phyloP scores from a whole-genome alignment of 2,888 invertebrate genomes.

The Torymus tubicola region DNA sequence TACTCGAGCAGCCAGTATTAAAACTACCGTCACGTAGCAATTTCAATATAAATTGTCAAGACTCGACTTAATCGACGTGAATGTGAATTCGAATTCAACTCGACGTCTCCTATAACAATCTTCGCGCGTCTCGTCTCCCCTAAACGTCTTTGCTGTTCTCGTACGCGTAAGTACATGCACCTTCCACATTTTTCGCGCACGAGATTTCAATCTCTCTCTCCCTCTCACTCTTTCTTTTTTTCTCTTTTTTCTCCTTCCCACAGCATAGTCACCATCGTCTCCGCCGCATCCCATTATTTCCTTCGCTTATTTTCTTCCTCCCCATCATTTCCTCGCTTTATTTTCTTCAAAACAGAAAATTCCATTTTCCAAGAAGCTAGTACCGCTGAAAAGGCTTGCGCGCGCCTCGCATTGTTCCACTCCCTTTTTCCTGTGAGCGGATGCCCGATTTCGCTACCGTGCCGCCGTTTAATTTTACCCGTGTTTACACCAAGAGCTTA shows the following conservation, averaged over 20 bases:
- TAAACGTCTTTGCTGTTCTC: too few relatives aligned
- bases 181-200: too few relatives aligned
- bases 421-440: not conserved
- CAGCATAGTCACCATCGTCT: not conserved
- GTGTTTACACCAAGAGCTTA: constrained; percentile 28
- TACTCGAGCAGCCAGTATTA: too few relatives aligned
- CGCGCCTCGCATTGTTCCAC: constrained; percentile 1
- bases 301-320: not conserved
- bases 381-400: not conserved
- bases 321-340: not conserved
- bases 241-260: not conserved
- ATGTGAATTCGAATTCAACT: too few relatives aligned
- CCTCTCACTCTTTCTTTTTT: constrained; percentile 14
- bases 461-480: constrained; percentile 48
- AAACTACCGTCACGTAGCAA: too few relatives aligned
- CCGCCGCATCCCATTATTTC: not conserved
- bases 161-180: too few relatives aligned
- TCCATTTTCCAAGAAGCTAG: constrained; percentile 10
- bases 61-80: too few relatives aligned
- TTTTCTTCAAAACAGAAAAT: constrained; percentile 9
- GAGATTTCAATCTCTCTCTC: not conserved
- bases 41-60: too few relatives aligned
- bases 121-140: too few relatives aligned
- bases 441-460: constrained; percentile 13
- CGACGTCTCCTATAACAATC: too few relatives aligned